Conservation (phyloP, 92 coral and sea anemone genomes). For the Galaxea fascicularis region DNA sequence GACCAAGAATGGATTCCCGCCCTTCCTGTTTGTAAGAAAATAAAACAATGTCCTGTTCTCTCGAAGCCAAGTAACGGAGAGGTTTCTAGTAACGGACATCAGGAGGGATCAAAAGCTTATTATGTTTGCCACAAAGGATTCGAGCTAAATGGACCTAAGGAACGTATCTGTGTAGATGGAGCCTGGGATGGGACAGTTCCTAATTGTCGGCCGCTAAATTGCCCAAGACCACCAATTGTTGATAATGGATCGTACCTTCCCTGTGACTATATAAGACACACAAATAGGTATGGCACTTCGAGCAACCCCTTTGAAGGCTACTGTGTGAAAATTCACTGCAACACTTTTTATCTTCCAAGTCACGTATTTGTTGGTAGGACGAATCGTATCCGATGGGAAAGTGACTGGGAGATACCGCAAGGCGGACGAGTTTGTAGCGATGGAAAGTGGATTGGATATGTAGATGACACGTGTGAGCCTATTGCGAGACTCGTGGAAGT, state of each 20-base stretch:
- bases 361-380: conserved; percentile 3
- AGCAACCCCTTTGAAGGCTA: conserved; percentile 25
- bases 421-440: too few species aligned
- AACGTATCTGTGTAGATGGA: conserved; percentile 36
- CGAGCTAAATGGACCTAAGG: conserved; percentile 15
- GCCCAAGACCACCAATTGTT: conserved; percentile 24
- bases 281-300: conserved; percentile 13
- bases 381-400: conserved; percentile 31
- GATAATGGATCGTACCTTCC: conserved; percentile 18
- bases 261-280: conserved; percentile 10
- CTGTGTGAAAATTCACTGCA: conserved; percentile 35
- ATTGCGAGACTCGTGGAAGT: background rate
- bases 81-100: background rate
- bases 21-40: conserved; percentile 3
- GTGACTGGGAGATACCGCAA: too few species aligned
- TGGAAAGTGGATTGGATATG: too few species aligned
- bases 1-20: conserved; percentile 41
- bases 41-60: conserved; percentile 20
- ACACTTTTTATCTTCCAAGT: conserved; percentile 6
- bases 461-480: conserved; percentile 8
- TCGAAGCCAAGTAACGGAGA: conserved; percentile 10
- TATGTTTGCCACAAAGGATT: conserved; percentile 46
- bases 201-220: conserved; percentile 24
- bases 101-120: conserved; percentile 33
- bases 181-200: conserved; percentile 32